Base-by-base conservation (phyloP, 1,140 invertebrate genomes). In the Hydropsyche tenuis region DNA sequence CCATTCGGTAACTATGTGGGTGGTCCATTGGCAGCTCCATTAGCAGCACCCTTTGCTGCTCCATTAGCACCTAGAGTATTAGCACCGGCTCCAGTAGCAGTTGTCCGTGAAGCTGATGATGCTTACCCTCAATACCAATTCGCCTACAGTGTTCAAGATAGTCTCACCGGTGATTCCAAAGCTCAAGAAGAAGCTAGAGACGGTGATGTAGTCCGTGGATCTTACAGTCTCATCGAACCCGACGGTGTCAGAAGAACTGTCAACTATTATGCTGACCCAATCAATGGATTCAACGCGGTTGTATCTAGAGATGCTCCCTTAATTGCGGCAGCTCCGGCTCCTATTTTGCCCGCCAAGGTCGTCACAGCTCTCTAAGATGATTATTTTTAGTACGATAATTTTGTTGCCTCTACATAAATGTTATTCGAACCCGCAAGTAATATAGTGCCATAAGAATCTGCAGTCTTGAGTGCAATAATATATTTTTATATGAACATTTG, bases 261-360 rank as follows among this genome's bases (percentile, higher is more conserved):
- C 63, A 85, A 85, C 71, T 89, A 89, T 81, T 83, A 83, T 66
- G 87, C 87, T 48, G 86, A 87, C 72, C 73, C 78, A 48, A 80
- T 87, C 73, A 87, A 87, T 77, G 87, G 85, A 78, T 87, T 88
- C 82, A 88, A 88, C 79, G 87, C 87, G 25, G 83, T 88, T 27
- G 87, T 88, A 11, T 86, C 86, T 78, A 87, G 87, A 77, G 86
- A 87, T 78, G 82, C 86, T 27, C 84, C 85, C 4, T 79, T 82
- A 14, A 78, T 81, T 5, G 81, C 82, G 18, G 81, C 78, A 18
- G 78, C 78, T 63, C 79, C 80, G 27, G 72, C 45, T 66, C 43
- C 65, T 1, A 69, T 77, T 16, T 56, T 66, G 12, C 77, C 77
- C 0, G 63, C 77, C 16, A 78, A 76, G 63, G 25, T 76, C 45